These are phyloP conservation scores for Haliclona indistincta DNA, from an alignment of 37 sponge, comb jelly and placozoan genomes.

Conservation along the genomic window DNA sequence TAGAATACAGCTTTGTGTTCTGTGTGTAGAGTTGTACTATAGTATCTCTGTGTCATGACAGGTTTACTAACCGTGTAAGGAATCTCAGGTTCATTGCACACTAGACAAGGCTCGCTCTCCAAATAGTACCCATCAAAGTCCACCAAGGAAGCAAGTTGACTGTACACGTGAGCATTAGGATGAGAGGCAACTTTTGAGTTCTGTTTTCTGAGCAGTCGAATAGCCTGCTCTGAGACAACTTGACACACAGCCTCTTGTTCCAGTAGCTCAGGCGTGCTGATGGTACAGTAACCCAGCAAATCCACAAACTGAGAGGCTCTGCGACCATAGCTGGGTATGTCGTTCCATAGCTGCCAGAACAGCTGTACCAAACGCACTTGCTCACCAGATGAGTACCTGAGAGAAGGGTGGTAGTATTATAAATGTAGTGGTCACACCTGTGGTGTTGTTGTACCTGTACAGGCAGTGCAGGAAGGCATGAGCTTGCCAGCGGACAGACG, in stretches of 20 bases:
- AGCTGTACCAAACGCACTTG: slow-evolving; percentile 57
- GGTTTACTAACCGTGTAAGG: slow-evolving; percentile 63
- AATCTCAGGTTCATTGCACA: slow-evolving; percentile 95
- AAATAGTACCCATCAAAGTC: slow-evolving; percentile 94
- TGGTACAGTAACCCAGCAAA: slow-evolving; percentile 77
- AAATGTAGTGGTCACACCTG: neutral
- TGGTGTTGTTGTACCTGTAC: neutral
- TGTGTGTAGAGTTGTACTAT: neutral
- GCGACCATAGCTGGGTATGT: slow-evolving; percentile 73
- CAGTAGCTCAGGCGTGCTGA: slow-evolving; percentile 39
- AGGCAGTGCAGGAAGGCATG: slow-evolving; percentile 25
- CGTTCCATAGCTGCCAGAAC: slow-evolving; percentile 80
- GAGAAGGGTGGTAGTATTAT: neutral
- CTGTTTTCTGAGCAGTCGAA: slow-evolving; percentile 64
- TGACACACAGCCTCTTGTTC: slow-evolving; percentile 53
- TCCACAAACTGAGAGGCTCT: slow-evolving; percentile 92
- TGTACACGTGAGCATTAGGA: slow-evolving; percentile 87
- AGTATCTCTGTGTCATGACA: no score
- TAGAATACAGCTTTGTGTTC: slow-evolving; percentile 62
- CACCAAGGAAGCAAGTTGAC: slow-evolving; percentile 66
- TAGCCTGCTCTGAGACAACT: slow-evolving; percentile 41
- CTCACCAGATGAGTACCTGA: neutral
- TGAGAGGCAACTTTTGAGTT: slow-evolving; percentile 69
- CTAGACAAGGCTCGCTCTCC: slow-evolving; percentile 93
- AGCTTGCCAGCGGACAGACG: slow-evolving; percentile 73